phyloP scores from a whole-genome alignment of 2,888 invertebrate species.

The Trichopria drosophilae region DNA sequence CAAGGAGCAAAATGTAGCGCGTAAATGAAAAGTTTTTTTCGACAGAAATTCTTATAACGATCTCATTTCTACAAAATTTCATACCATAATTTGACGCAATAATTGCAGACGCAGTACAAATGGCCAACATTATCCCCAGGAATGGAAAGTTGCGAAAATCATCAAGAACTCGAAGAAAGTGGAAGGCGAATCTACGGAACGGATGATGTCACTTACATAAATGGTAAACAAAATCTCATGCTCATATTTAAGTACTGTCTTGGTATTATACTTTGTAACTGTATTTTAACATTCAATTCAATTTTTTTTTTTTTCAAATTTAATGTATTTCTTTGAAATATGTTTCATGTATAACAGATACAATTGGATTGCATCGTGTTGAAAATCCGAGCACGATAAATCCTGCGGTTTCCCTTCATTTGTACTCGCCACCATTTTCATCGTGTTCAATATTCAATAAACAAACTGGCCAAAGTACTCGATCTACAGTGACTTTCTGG shows the following conservation, averaged over 20 bases:
- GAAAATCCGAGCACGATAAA: conserved; percentile 91
- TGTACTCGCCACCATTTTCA: conserved; percentile 93
- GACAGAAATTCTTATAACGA: too few relatives aligned
- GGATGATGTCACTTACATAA: conserved; percentile 92
- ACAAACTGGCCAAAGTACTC: conserved; percentile 77
- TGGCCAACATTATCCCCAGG: conserved; percentile 67
- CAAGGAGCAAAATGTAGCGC: too few relatives aligned
- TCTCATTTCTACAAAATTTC: too few relatives aligned
- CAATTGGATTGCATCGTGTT: conserved; percentile 91
- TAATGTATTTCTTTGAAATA: neutral
- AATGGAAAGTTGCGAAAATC: conserved; percentile 51
- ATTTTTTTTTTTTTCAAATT: neutral
- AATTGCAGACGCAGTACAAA: conserved; percentile 64
- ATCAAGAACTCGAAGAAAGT: conserved; percentile 67
- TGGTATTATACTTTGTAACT: neutral
- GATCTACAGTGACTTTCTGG: conserved; percentile 84
- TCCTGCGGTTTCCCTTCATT: conserved; percentile 87
- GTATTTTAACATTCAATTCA: neutral
- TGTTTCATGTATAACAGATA: conserved; percentile 74
- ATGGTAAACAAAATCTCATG: conserved; percentile 67
- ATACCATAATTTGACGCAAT: conserved; percentile 1
- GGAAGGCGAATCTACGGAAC: conserved; percentile 68
- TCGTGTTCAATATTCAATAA: conserved; percentile 90
- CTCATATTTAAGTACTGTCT: conserved; percentile 11
- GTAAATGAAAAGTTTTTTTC: too few relatives aligned